Evolutionary conservation across 1,140 invertebrate genomes (phyloP).

Genomic region (Maniola jurtina): DNA sequence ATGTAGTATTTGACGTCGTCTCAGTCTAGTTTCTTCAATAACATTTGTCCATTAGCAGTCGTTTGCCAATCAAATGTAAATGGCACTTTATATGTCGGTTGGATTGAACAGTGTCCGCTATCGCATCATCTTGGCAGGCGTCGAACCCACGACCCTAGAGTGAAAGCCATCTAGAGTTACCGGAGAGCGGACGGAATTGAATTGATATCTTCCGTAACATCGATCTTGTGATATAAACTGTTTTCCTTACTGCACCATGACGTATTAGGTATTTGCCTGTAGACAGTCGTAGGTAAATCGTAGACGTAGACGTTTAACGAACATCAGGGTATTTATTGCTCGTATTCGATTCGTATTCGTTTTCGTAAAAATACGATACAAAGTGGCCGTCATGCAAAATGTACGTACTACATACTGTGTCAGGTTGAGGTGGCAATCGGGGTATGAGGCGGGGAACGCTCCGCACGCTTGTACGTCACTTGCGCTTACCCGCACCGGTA

Average conservation of each 20-base stretch:
- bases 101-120: constrained; percentile 34
- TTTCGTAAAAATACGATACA: no score
- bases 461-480: no score
- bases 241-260: constrained; percentile 18
- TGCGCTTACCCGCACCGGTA: no score
- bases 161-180: constrained; percentile 59
- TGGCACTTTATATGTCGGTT: constrained; percentile 39
- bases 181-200: constrained; percentile 36
- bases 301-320: neutral
- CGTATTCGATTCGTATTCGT: no score
- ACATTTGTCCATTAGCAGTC: neutral
- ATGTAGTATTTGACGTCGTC: no score
- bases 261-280: neutral
- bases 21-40: no score
- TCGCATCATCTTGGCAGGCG: constrained; percentile 40
- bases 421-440: no score
- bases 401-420: no score
- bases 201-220: constrained; percentile 39
- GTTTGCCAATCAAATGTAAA: neutral
- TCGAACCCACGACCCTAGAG: constrained; percentile 57
- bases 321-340: neutral
- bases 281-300: neutral
- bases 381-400: no score
- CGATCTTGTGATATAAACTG: constrained; percentile 16
- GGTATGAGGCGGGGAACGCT: no score